Conservation (phyloP, 1,140 invertebrate genomes). For the Tenebrio molitor region DNA sequence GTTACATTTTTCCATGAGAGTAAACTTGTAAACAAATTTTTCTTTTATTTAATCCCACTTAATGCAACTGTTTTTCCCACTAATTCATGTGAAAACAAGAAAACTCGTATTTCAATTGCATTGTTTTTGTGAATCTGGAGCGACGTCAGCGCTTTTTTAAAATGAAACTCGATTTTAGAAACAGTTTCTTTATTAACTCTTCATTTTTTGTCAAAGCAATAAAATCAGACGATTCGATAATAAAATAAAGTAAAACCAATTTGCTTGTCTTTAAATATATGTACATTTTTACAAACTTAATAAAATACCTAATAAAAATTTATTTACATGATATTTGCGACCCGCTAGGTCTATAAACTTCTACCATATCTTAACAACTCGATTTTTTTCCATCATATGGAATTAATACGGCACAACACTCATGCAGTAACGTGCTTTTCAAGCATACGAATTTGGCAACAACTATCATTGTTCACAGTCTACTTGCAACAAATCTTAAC, state of each 20-base stretch:
- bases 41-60: slow-evolving; percentile 6
- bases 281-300: slow-evolving; percentile 39
- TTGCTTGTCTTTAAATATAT: slow-evolving; percentile 2
- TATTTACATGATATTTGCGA: slow-evolving; percentile 26
- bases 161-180: too few species aligned
- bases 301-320: slow-evolving; percentile 18
- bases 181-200: too few species aligned
- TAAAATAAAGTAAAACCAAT: slow-evolving; percentile 16
- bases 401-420: slow-evolving; percentile 14
- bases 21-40: not conserved
- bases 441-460: slow-evolving; percentile 17
- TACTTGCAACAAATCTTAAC: slow-evolving; percentile 29
- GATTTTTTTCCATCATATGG: slow-evolving; percentile 33
- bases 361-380: too few species aligned
- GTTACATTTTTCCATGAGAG: slow-evolving; percentile 9
- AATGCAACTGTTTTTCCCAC: too few species aligned
- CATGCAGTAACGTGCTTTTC: slow-evolving; percentile 28
- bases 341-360: slow-evolving; percentile 9
- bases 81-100: too few species aligned
- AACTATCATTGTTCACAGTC: slow-evolving; percentile 21
- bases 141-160: too few species aligned
- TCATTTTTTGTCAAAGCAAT: slow-evolving; percentile 6
- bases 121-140: too few species aligned
- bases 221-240: not conserved
- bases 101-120: too few species aligned